Base-by-base conservation (phyloP, 92 coral and sea anemone genomes). In the Zoanthus sansibaricus region DNA sequence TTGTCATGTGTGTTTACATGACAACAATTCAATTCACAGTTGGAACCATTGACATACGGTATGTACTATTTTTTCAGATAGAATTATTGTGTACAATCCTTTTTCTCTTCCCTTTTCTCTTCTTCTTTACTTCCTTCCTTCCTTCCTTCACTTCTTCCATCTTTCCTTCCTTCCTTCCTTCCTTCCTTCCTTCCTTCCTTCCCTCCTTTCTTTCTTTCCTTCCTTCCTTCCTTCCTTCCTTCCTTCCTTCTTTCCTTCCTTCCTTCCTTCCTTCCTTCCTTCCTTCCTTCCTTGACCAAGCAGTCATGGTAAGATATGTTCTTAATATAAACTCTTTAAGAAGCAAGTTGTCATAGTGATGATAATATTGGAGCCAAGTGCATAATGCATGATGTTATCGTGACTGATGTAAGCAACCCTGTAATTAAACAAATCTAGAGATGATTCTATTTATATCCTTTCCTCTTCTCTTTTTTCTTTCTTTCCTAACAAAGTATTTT, bases 1-100 rank as follows among this genome's bases (percentile, higher is more conserved):
- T 95, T 33, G 87, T 91, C 30, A 85, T 94, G 86, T 92, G 91
- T 62, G 76, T 92, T 7, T 92, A 94, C 61, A 87, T 91, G 71
- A 97, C 98, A 30, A 76, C 91, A 42, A 84, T 92, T 46, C 89
- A 79, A 44, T 79, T 79, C 72, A 79, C 84, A 33, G 51, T 79
- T 79, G 84, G 84, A 12, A 12, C 37, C 12, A 14, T 9, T 25
- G 73, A 79, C 68, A 61, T 71, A 11, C 62, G 84, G 84, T 79
- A 9, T 58, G 15, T 16, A 5, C 0, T 12, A 7, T 72, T 15
- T 15, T 44, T 42, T 44, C 2, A 17, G 7, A 7, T 44, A n/a
- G 25, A 74, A 6, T 9, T n/a, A 16, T 47, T 74, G 58, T 18
- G 18, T 17, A 4, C 9, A 74, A 7, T 52, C 37, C 46, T 30